phyloP scores from a whole-genome alignment of 1,140 invertebrate genomes.

The Cheumatopsyche charites region DNA sequence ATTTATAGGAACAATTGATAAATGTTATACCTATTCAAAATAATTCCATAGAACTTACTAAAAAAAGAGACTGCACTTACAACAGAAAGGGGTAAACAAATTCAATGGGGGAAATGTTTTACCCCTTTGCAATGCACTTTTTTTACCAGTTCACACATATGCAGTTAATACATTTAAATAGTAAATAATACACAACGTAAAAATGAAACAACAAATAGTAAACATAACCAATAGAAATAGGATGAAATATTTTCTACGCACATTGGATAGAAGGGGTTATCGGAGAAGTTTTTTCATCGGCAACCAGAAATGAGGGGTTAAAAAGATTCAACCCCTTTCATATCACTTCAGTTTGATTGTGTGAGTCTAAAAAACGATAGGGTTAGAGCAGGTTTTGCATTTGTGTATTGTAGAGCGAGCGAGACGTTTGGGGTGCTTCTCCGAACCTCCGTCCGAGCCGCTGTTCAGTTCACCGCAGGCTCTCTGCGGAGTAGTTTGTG shows the following conservation, averaged over 20 bases:
- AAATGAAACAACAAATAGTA: neutral
- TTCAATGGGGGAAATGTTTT: constrained; percentile 28
- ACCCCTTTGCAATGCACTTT: constrained; percentile 25
- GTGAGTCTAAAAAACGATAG: constrained; percentile 26
- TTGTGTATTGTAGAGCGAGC: constrained; percentile 1
- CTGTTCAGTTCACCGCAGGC: constrained; percentile 34
- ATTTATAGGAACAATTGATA: no score
- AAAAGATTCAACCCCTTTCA: constrained; percentile 34
- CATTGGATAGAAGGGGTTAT: neutral
- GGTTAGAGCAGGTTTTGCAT: constrained; percentile 24
- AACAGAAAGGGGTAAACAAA: constrained; percentile 32
- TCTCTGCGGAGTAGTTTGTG: constrained; percentile 29
- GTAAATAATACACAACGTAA: neutral
- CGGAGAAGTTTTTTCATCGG: neutral
- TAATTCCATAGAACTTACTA: no score
- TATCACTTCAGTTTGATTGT: constrained; percentile 18
- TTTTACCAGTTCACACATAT: neutral
- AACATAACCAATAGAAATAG: neutral
- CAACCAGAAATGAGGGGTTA: neutral
- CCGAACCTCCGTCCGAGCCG: neutral
- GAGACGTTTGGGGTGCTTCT: neutral
- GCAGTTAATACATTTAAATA: no score
- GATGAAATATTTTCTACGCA: neutral
- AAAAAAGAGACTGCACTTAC: no score
- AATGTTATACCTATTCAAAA: no score